A percentile compares a stretch with the other conserved stretches of the same genome.
Conservation (phyloP, 2,113 vertebrate genomes). For the Bombycilla garrulus region DNA sequence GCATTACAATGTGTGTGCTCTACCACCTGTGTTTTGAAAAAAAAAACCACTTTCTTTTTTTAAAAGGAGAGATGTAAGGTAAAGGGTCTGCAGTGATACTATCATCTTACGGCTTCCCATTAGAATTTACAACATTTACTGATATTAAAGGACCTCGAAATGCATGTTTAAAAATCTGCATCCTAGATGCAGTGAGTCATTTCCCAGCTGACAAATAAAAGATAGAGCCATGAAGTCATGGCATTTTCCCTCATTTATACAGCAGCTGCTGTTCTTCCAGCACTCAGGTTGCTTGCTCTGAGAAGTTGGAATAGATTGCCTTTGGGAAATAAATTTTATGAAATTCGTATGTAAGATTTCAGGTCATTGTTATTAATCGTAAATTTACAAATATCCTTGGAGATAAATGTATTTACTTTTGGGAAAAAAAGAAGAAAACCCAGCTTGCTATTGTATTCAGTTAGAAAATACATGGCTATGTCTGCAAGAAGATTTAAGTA, state of each 20-base stretch:
- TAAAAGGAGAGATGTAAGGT: background rate
- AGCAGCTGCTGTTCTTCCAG: constrained; percentile 25
- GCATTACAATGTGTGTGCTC: background rate
- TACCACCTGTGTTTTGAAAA: background rate
- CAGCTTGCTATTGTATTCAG: background rate
- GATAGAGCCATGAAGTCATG: background rate
- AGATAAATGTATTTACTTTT: constrained; percentile 23
- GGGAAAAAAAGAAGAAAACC: background rate
- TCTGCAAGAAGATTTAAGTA: constrained; percentile 36
- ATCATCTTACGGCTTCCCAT: background rate
- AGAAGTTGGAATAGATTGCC: constrained; percentile 30
- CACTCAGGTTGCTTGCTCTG: background rate
- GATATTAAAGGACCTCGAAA: background rate
- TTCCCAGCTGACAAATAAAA: constrained; percentile 41
- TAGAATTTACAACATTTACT: background rate
- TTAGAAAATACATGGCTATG: background rate
- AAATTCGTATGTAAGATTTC: constrained; percentile 18
- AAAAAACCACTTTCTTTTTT: background rate
- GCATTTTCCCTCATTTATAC: constrained; percentile 36
- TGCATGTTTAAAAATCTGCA: background rate
- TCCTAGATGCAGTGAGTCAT: background rate
- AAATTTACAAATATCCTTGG: constrained; percentile 47
- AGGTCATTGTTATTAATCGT: constrained; percentile 39
- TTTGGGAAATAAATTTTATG: constrained; percentile 57
- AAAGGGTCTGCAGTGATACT: background rate